phyloP scores from a whole-genome alignment of 2,113 vertebrate species.

The Dasyurus viverrinus region DNA sequence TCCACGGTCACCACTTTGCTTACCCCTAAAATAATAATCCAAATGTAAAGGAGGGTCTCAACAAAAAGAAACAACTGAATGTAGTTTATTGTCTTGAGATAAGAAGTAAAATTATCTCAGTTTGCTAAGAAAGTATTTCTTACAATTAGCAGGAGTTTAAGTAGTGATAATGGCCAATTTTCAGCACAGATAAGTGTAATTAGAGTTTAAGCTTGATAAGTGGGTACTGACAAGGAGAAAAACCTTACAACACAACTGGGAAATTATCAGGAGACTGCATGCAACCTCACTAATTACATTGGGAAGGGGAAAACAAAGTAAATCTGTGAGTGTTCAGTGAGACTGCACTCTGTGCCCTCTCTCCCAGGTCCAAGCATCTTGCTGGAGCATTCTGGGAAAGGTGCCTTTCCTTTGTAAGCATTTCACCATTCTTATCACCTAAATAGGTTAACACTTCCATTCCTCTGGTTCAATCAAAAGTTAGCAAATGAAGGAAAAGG shows the following conservation, averaged over 20 bases:
- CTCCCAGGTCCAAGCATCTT: neutral
- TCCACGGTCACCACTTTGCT: slow-evolving; percentile 97
- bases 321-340: slow-evolving; percentile 40
- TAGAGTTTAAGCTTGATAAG: slow-evolving; percentile 82
- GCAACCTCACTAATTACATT: slow-evolving; percentile 51
- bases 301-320: slow-evolving; percentile 52
- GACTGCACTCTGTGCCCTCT: neutral
- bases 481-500: neutral
- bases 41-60: neutral
- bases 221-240: slow-evolving; percentile 72
- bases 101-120: slow-evolving; percentile 65
- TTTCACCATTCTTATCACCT: neutral
- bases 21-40: slow-evolving; percentile 84
- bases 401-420: slow-evolving; percentile 9
- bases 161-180: slow-evolving; percentile 80
- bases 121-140: slow-evolving; percentile 77
- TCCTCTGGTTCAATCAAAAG: neutral
- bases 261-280: slow-evolving; percentile 74
- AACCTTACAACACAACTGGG: slow-evolving; percentile 64
- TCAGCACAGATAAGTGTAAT: slow-evolving; percentile 83
- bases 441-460: neutral
- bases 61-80: slow-evolving; percentile 11
- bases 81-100: slow-evolving; percentile 50
- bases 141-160: slow-evolving; percentile 78
- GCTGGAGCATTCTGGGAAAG: neutral